A percentile compares a stretch with the other conserved stretches of the same genome.
phyloP scores from a whole-genome alignment of 2,113 vertebrate genomes.

The Silurus glanis region DNA sequence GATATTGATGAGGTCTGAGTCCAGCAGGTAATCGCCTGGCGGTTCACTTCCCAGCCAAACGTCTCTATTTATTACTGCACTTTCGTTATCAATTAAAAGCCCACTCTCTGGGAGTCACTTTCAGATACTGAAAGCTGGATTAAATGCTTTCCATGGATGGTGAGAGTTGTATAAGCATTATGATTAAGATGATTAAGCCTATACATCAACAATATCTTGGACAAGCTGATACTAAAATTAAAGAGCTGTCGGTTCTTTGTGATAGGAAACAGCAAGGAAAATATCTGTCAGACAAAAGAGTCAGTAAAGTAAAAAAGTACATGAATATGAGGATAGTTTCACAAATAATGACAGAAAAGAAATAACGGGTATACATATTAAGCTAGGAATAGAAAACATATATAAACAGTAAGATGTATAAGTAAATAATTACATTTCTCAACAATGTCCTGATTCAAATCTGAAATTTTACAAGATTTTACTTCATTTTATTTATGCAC shows the following conservation, averaged over 20 bases:
- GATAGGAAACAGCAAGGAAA: not conserved
- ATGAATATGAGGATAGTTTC: not conserved
- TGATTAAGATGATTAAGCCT: slow-evolving; percentile 5
- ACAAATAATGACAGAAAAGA: not conserved
- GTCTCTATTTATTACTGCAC: slow-evolving; percentile 75
- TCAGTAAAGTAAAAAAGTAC: not conserved
- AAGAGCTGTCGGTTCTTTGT: too few species aligned
- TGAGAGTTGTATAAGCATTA: not conserved
- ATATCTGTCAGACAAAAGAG: not conserved
- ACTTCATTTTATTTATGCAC: too few species aligned
- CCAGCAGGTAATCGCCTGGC: slow-evolving; percentile 76
- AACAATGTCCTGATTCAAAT: not conserved
- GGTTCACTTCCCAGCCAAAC: slow-evolving; percentile 70
- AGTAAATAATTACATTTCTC: not conserved
- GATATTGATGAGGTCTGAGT: slow-evolving; percentile 76
- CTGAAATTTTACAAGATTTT: not conserved
- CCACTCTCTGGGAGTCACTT: slow-evolving; percentile 24
- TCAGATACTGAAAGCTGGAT: slow-evolving; percentile 43
- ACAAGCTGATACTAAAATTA: not conserved
- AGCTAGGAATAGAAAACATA: not conserved
- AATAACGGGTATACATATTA: not conserved
- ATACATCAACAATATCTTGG: not conserved
- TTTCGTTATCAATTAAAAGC: slow-evolving; percentile 50
- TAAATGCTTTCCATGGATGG: slow-evolving; percentile 24
- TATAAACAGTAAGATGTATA: not conserved